Evolutionary conservation across 2,113 vertebrate species (phyloP), one percentile per base, ranked within the genome.

Genomic region (Chunga burmeisteri): DNA sequence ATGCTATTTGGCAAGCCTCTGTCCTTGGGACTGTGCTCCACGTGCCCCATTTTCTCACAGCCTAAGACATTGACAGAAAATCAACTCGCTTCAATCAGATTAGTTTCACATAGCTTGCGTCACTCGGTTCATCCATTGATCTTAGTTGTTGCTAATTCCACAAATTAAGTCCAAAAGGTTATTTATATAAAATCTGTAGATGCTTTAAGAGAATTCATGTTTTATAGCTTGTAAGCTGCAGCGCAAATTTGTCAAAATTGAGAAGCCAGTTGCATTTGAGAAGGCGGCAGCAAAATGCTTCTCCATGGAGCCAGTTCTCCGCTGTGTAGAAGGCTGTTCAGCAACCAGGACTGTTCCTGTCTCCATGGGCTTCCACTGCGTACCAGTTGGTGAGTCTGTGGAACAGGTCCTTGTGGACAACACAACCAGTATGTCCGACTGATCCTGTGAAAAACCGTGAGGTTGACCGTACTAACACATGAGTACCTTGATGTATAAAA

Each of bases 241-340:
- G 84, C 95, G 52, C 30, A 95, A 95, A 86, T 88, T 95, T 26
- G 97, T 99, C 90, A 96, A 96, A 94, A 93, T 98, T 34, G 98
- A 98, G 83, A 98, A 95, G 65, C n/a, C 97, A 21, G 34, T 96
- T 36, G 68, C 95, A 10, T 96, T 78, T 80, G 96, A 97, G 34
- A 98, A 96, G 61, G 40, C 63, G 52, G 91, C 95, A n/a, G 97
- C 94, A n/a, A 98, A 85, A 87, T 98, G 98, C 93, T 98, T 93
- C 88, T 98, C 98, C 13, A 91, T 98, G 46, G 98, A 98, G 90
- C 98, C 98, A 30, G 98, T 98, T 49, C 97, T 98, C 38, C 98
- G 89, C 42, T 98, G 98, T 22, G 55, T 95, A n/a, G 83, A 97
- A 27, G 97, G 98, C 62, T 99, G 98, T n/a, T 56, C 66, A 30